These are phyloP conservation scores for Diuraphis noxia DNA, from an alignment of 1,140 invertebrate species.

Conservation along the genomic window DNA sequence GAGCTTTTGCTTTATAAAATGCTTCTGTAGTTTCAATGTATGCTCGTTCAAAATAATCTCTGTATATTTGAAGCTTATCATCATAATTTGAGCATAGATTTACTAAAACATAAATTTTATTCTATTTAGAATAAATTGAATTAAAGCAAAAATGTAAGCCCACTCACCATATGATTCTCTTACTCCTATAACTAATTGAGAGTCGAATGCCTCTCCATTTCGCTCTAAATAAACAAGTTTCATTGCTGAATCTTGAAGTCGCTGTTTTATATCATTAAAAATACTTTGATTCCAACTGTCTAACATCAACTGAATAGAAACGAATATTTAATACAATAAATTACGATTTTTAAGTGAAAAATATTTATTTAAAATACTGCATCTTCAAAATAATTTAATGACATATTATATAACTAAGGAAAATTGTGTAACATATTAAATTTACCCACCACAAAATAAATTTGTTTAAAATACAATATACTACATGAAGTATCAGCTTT, in stretches of 20 bases:
- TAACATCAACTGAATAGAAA: conserved; percentile 80
- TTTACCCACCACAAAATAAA: background rate
- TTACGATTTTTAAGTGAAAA: background rate
- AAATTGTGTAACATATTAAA: background rate
- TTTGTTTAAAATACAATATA: background rate
- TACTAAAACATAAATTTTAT: conserved; percentile 67
- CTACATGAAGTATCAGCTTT: conserved; percentile 45
- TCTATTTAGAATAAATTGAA: background rate
- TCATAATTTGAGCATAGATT: conserved; percentile 93
- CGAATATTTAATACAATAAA: conserved; percentile 5
- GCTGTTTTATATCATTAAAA: conserved; percentile 92
- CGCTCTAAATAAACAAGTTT: conserved; percentile 93
- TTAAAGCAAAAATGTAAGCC: conserved; percentile 52
- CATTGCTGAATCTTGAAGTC: conserved; percentile 95
- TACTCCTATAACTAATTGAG: conserved; percentile 94
- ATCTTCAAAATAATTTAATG: background rate
- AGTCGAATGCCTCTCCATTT: conserved; percentile 96
- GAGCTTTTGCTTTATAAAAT: conserved; percentile 92
- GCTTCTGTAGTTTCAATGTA: conserved; percentile 91
- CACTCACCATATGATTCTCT: conserved; percentile 87
- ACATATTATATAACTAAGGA: too few relatives aligned
- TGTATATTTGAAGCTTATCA: conserved; percentile 93
- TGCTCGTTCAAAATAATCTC: conserved; percentile 94
- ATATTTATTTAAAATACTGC: background rate
- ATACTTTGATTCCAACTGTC: conserved; percentile 98